Percentiles rank a stretch among this genome's conserved stretches.
Evolutionary conservation across 2,888 invertebrate genomes (phyloP).

Genomic region (Chironomus riparius): DNA sequence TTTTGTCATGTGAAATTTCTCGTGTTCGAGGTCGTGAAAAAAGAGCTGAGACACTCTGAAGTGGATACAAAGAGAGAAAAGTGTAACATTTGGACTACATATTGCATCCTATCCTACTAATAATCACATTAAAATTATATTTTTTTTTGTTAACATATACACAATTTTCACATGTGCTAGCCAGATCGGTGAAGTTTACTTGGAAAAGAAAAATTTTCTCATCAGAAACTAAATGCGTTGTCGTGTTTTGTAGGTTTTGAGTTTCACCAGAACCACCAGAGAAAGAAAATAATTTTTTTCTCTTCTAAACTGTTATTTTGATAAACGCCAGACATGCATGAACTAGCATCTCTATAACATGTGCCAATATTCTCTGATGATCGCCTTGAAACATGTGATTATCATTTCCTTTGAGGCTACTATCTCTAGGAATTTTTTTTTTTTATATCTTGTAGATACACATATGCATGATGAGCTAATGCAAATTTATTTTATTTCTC

Average conservation of each 20-base stretch:
- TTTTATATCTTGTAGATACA: too few species aligned
- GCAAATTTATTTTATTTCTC: too few species aligned
- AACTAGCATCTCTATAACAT: conserved; percentile 13
- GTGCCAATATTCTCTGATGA: conserved; percentile 12
- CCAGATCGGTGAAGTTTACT: conserved; percentile 21
- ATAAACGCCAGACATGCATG: conserved; percentile 26
- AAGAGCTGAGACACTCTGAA: not conserved
- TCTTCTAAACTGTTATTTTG: not conserved
- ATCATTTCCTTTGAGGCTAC: conserved; percentile 13
- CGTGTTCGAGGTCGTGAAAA: not conserved
- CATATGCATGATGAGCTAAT: too few species aligned
- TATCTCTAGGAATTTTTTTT: too few species aligned
- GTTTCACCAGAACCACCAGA: conserved; percentile 3
- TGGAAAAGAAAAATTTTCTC: conserved; percentile 10
- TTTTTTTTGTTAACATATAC: not conserved
- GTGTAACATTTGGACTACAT: conserved; percentile 24
- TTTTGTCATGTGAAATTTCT: conserved; percentile 16
- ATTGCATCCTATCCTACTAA: conserved; percentile 23
- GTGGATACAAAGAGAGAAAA: not conserved
- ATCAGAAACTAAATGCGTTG: conserved; percentile 2
- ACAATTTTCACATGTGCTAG: conserved; percentile 15
- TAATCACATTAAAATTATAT: not conserved
- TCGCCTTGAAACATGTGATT: conserved; percentile 16
- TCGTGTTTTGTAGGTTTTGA: not conserved
- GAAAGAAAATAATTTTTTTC: not conserved